A percentile compares a stretch with the other conserved stretches of the same genome.
phyloP scores from a whole-genome alignment of 2,797 vertebrate genomes.

The Echeneis naucrates region DNA sequence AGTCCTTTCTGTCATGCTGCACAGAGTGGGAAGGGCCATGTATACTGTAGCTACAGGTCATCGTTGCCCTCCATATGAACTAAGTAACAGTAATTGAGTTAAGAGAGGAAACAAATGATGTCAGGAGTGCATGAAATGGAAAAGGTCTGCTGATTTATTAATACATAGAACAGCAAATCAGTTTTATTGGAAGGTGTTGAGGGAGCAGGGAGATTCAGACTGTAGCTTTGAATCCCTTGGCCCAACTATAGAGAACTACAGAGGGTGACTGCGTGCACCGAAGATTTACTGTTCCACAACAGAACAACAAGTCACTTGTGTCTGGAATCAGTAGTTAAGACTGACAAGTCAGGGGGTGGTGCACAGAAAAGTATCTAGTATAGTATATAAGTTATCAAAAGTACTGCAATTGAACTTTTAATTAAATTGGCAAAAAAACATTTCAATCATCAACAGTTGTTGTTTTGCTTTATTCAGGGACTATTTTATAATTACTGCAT shows the following conservation, averaged over 20 bases:
- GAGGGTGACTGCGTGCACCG: constrained; percentile 28
- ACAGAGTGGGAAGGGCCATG: constrained; percentile 45
- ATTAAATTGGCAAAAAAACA: neutral
- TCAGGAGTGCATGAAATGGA: constrained; percentile 80
- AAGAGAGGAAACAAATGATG: constrained; percentile 84
- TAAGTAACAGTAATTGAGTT: constrained; percentile 86
- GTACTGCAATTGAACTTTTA: neutral
- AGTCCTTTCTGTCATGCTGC: constrained; percentile 34
- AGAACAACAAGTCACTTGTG: constrained; percentile 36
- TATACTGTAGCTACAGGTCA: constrained; percentile 76
- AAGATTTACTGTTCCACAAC: constrained; percentile 20
- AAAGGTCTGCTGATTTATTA: constrained; percentile 81
- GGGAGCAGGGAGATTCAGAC: constrained; percentile 15
- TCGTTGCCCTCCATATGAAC: constrained; percentile 80
- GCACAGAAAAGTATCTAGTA: neutral
- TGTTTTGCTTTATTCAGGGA: neutral
- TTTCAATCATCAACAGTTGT: neutral
- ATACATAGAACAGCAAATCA: constrained; percentile 81
- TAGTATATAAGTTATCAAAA: neutral
- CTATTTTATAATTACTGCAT: neutral
- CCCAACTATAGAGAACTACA: constrained; percentile 24
- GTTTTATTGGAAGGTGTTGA: constrained; percentile 63
- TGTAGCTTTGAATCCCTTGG: constrained; percentile 36
- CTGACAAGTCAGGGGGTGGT: constrained; percentile 6
- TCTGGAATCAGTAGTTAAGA: constrained; percentile 13